A percentile compares a stretch with the other conserved stretches of the same genome.
phyloP scores from a whole-genome alignment of 2,113 vertebrate species.

The Chaetodon auriga region DNA sequence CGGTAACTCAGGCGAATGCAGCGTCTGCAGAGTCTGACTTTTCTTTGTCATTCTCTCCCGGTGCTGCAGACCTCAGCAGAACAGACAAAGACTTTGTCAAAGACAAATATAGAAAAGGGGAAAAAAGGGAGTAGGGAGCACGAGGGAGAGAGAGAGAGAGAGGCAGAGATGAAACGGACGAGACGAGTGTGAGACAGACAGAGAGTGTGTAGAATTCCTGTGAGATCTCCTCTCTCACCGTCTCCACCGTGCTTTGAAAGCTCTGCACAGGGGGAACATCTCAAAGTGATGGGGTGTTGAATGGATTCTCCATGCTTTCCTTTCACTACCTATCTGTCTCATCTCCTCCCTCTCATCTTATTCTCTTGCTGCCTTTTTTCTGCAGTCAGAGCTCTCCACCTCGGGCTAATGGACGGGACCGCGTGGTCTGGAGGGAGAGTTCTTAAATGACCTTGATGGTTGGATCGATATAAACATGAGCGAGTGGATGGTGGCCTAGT shows the following conservation, averaged over 20 bases:
- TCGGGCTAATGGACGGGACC: neutral
- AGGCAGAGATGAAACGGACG: constrained; percentile 7
- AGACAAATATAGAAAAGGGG: constrained; percentile 42
- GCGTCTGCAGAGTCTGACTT: constrained; percentile 26
- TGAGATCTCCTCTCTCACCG: constrained; percentile 23
- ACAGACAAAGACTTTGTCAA: constrained; percentile 39
- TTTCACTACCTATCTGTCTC: constrained; percentile 32
- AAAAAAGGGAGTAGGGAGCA: constrained; percentile 1
- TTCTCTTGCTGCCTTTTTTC: constrained; percentile 24
- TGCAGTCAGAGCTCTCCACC: neutral
- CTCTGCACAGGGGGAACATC: constrained; percentile 26
- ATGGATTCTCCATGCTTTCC: constrained; percentile 41
- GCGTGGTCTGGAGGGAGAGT: neutral
- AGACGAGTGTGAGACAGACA: constrained; percentile 25
- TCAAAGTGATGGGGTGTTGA: constrained; percentile 44
- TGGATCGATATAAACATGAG: neutral
- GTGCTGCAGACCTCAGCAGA: constrained; percentile 36
- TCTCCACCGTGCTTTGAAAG: constrained; percentile 31
- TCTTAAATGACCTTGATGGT: constrained; percentile 17
- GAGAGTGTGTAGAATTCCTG: constrained; percentile 37
- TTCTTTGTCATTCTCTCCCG: constrained; percentile 28
- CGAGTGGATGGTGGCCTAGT: neutral
- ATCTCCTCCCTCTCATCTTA: constrained; percentile 13
- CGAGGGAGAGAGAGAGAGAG: neutral
- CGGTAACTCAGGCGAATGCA: neutral